Percentiles rank a stretch among this genome's conserved stretches.
phyloP scores from a whole-genome alignment of 2,888 invertebrate species.

The Thyatira batis region DNA sequence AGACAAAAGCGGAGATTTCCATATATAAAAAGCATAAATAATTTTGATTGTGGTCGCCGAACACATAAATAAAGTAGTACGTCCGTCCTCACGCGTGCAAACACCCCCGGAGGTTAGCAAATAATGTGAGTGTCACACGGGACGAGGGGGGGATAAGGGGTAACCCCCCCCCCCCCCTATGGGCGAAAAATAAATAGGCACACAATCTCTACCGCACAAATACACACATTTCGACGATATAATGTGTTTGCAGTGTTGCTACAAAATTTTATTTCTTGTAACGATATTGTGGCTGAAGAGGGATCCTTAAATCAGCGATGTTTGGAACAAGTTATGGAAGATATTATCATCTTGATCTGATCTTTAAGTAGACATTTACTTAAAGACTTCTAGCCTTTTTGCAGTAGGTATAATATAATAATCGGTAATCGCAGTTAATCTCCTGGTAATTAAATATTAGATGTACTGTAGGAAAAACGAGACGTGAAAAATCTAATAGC shows the following conservation, averaged over 20 bases:
- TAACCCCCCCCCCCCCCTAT: too few species aligned
- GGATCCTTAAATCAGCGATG: neutral
- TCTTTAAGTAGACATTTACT: neutral
- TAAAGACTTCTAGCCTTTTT: too few species aligned
- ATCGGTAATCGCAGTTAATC: too few species aligned
- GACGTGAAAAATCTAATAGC: too few species aligned
- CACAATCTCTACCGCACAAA: constrained; percentile 70
- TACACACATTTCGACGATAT: constrained; percentile 65
- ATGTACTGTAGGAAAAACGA: too few species aligned
- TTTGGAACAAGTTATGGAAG: neutral
- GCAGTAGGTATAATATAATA: too few species aligned
- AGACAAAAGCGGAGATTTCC: constrained; percentile 70
- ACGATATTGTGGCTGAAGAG: constrained; percentile 44
- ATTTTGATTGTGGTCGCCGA: constrained; percentile 71
- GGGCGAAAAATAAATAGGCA: constrained; percentile 74
- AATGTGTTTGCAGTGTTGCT: constrained; percentile 72
- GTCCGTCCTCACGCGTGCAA: constrained; percentile 60
- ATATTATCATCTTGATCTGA: neutral
- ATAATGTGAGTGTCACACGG: constrained; percentile 62
- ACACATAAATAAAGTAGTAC: constrained; percentile 71
- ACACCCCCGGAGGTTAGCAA: constrained; percentile 59
- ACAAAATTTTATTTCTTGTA: constrained; percentile 54
- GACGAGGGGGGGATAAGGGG: constrained; percentile 26
- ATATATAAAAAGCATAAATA: constrained; percentile 75
- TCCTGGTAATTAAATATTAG: too few species aligned